Conservation (phyloP, 2,113 vertebrate genomes). For the Ophiodon elongatus region DNA sequence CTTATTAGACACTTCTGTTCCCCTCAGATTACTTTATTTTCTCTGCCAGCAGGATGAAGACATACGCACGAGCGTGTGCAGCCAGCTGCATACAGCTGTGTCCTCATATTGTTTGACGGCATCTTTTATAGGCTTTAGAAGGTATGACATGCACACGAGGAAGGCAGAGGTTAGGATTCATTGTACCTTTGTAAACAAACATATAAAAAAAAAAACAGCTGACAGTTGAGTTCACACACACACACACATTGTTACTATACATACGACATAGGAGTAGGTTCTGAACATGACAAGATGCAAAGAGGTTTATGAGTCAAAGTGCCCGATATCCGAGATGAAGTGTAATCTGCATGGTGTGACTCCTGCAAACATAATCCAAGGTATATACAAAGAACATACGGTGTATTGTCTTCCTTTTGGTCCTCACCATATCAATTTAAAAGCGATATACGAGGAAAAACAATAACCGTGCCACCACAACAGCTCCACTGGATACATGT, state of each 20-base stretch:
- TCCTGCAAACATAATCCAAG: not conserved
- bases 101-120: constrained; percentile 21
- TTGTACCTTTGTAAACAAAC: constrained; percentile 2
- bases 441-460: not conserved
- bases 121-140: constrained; percentile 48
- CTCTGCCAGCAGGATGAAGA: constrained; percentile 15
- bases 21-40: constrained; percentile 24
- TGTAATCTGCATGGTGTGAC: not conserved
- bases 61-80: not conserved
- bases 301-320: not conserved
- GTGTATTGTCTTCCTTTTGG: not conserved
- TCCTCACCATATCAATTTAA: not conserved
- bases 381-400: not conserved
- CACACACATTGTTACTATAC: not conserved
- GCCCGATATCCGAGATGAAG: not conserved
- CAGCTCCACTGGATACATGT: not conserved
- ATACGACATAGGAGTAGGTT: not conserved
- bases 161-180: constrained; percentile 28
- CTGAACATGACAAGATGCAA: not conserved
- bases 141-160: constrained; percentile 25
- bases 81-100: constrained; percentile 69
- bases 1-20: constrained; percentile 3
- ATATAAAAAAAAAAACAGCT: not conserved
- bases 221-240: constrained; percentile 40
- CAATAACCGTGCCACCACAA: not conserved